Percentiles rank a stretch among this genome's conserved stretches.
Evolutionary conservation across 30 jellyfish, hydroid and myxozoan genomes (phyloP).

Genomic region (Hydractinia echinata): DNA sequence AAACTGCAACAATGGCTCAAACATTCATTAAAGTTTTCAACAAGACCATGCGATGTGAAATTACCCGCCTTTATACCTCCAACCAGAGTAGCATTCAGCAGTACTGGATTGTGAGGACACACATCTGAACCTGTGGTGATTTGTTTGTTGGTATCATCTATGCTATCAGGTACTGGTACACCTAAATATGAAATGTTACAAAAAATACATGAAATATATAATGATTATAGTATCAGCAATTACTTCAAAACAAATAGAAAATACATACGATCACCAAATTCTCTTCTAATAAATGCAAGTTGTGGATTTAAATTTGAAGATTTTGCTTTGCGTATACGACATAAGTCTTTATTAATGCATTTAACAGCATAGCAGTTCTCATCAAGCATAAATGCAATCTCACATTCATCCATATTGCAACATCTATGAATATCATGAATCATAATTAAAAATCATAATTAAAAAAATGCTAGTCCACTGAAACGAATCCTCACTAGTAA

Average conservation of each 20-base stretch:
- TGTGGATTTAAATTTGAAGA: slow-evolving; percentile 68
- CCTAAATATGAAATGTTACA: not conserved
- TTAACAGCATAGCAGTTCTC: slow-evolving; percentile 88
- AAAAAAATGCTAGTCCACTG: not conserved
- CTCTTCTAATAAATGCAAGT: slow-evolving; percentile 54
- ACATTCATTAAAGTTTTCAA: slow-evolving; percentile 53
- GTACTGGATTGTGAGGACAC: slow-evolving; percentile 46
- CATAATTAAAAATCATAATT: not conserved
- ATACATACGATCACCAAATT: not conserved
- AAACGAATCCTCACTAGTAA: not conserved
- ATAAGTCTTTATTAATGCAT: slow-evolving; percentile 62
- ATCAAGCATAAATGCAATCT: slow-evolving; percentile 84
- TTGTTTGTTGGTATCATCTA: too few species aligned
- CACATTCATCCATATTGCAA: slow-evolving; percentile 71
- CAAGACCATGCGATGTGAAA: slow-evolving; percentile 82
- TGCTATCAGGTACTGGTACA: too few species aligned
- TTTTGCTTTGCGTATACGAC: slow-evolving; percentile 76
- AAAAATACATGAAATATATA: not conserved
- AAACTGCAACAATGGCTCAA: slow-evolving; percentile 56
- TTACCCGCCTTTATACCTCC: slow-evolving; percentile 93
- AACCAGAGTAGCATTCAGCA: slow-evolving; percentile 62
- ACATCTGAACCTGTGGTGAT: too few species aligned
- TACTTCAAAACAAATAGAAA: not conserved
- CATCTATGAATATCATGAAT: slow-evolving; percentile 41
- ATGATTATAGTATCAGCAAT: not conserved